Evolutionary conservation across 2,113 vertebrate species (phyloP).

Genomic region (Psilopogon haemacephalus): DNA sequence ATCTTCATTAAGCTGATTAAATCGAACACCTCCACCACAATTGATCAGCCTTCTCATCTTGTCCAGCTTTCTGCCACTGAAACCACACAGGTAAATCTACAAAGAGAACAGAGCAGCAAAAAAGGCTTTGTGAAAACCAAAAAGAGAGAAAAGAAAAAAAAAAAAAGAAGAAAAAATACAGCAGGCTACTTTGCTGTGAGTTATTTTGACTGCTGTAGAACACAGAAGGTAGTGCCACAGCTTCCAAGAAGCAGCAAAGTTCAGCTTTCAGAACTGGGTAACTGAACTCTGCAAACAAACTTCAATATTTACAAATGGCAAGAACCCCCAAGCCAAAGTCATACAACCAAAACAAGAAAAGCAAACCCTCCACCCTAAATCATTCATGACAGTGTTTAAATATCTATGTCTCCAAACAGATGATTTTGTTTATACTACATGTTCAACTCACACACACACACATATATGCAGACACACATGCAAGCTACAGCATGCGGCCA

Average conservation of each 20-base stretch:
- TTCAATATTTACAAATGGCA: background rate
- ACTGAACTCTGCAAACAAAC: background rate
- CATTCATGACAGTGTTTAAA: background rate
- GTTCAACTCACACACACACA: background rate
- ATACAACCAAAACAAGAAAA: background rate
- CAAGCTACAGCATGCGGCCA: background rate
- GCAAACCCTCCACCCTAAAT: background rate
- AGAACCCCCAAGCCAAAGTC: accelerated
- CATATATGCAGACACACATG: accelerated
- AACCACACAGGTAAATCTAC: constrained; percentile 91
- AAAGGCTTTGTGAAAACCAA: background rate
- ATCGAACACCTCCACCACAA: constrained; percentile 87
- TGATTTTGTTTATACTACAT: background rate
- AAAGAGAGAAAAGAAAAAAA: background rate
- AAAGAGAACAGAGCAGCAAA: constrained; percentile 9
- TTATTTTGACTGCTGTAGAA: background rate
- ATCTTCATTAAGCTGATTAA: constrained; percentile 92
- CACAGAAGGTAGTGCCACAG: background rate
- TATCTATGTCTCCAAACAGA: background rate
- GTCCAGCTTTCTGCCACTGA: constrained; percentile 88
- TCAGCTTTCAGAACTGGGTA: background rate
- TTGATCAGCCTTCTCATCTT: constrained; percentile 91
- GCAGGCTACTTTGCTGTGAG: background rate
- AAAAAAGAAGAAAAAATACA: background rate
- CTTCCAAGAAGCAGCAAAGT: background rate